Percentiles rank a stretch among this genome's conserved stretches.
phyloP scores from a whole-genome alignment of 2,888 invertebrate genomes.

The Leuctra nigra region DNA sequence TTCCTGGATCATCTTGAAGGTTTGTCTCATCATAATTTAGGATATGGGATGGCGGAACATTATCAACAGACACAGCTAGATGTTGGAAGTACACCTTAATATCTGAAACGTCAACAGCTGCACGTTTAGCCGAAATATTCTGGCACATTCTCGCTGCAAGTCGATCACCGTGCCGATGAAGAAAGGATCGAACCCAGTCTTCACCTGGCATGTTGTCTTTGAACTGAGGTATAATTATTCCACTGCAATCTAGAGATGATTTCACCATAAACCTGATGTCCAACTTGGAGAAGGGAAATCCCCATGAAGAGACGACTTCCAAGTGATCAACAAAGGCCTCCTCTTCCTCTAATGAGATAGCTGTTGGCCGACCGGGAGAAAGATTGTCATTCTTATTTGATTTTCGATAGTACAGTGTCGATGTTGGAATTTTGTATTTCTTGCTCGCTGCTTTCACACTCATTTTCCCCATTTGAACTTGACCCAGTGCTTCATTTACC shows the following conservation, averaged over 20 bases:
- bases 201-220: neutral
- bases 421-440: too few species aligned
- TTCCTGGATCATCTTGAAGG: conserved; percentile 35
- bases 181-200: too few species aligned
- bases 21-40: conserved; percentile 37
- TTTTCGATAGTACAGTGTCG: too few species aligned
- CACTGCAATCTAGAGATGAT: neutral
- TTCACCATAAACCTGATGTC: conserved; percentile 3
- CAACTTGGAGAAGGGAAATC: conserved; percentile 1
- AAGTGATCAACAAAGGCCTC: neutral
- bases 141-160: too few species aligned
- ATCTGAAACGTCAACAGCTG: too few species aligned
- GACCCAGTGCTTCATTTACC: too few species aligned
- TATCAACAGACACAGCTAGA: conserved; percentile 23
- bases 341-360: neutral
- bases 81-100: conserved; percentile 32
- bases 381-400: too few species aligned
- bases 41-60: conserved; percentile 31
- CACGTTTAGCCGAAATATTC: too few species aligned
- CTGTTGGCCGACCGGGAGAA: neutral
- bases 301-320: neutral
- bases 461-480: too few species aligned
- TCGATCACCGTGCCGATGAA: too few species aligned
- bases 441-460: too few species aligned
- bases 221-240: neutral